Percentiles rank a stretch among this genome's conserved stretches.
phyloP scores from a whole-genome alignment of 2,797 vertebrate genomes.

The Poeciliopsis turneri region DNA sequence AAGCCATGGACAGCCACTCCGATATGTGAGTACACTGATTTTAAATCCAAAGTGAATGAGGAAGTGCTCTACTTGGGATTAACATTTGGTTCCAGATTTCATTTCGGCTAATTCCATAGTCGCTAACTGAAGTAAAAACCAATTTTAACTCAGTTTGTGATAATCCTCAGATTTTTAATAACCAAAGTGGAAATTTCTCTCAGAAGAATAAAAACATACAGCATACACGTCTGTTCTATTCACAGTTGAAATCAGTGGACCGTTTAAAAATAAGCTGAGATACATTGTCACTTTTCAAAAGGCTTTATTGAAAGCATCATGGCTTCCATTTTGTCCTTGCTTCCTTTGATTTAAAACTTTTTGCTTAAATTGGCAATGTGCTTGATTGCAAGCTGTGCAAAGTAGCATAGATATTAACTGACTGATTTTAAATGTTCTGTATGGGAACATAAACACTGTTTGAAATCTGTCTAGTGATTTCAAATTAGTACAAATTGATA shows the following conservation, averaged over 20 bases:
- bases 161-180: not conserved
- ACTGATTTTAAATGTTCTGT: not conserved
- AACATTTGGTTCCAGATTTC: not conserved
- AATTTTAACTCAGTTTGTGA: not conserved
- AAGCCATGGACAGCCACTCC: not conserved
- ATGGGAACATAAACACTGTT: not conserved
- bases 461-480: not conserved
- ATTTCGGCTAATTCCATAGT: not conserved
- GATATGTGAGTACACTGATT: not conserved
- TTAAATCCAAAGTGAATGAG: not conserved
- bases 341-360: no score
- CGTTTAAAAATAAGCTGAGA: not conserved
- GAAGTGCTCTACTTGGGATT: not conserved
- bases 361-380: no score
- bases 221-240: not conserved
- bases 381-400: no score
- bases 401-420: not conserved
- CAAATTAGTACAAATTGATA: not conserved
- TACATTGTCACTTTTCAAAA: not conserved
- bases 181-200: not conserved
- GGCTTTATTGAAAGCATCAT: not conserved
- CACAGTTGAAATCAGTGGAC: not conserved
- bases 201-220: not conserved
- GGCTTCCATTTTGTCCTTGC: not conserved
- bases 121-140: not conserved